A percentile compares a stretch with the other conserved stretches of the same genome.
Conservation (phyloP, 1,140 invertebrate genomes). For the Drosophila prosaltans region DNA sequence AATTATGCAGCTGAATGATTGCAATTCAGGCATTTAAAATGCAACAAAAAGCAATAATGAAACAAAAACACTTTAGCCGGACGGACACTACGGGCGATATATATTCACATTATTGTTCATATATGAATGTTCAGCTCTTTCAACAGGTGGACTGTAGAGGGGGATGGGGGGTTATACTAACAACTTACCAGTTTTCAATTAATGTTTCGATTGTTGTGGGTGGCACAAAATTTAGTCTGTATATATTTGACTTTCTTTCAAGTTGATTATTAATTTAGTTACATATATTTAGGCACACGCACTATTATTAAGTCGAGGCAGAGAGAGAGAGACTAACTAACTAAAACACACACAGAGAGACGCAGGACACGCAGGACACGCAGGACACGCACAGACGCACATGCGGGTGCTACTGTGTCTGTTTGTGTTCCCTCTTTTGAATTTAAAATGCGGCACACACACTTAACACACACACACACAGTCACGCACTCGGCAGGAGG, state of each 20-base stretch:
- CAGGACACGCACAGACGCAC: constrained; percentile 29
- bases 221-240: not conserved
- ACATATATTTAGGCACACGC: constrained; percentile 2
- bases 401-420: constrained; percentile 25
- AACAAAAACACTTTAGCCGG: constrained; percentile 45
- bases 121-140: constrained; percentile 15
- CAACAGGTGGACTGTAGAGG: constrained; percentile 40
- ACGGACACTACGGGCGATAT: constrained; percentile 29
- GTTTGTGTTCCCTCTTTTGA: constrained; percentile 22
- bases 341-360: not conserved
- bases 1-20: constrained; percentile 77
- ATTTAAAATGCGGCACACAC: constrained; percentile 47
- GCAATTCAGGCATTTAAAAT: constrained; percentile 65
- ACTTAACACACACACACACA: not conserved
- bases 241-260: not conserved
- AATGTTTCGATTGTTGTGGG: not conserved
- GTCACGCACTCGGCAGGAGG: not conserved
- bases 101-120: constrained; percentile 6
- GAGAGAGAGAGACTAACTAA: not conserved
- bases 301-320: not conserved
- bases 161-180: not conserved
- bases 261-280: constrained; percentile 12
- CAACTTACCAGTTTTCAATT: constrained; percentile 6
- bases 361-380: constrained; percentile 19
- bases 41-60: constrained; percentile 33